Evolutionary conservation across 2,113 vertebrate species (phyloP).

Genomic region (Donacobius atricapilla): DNA sequence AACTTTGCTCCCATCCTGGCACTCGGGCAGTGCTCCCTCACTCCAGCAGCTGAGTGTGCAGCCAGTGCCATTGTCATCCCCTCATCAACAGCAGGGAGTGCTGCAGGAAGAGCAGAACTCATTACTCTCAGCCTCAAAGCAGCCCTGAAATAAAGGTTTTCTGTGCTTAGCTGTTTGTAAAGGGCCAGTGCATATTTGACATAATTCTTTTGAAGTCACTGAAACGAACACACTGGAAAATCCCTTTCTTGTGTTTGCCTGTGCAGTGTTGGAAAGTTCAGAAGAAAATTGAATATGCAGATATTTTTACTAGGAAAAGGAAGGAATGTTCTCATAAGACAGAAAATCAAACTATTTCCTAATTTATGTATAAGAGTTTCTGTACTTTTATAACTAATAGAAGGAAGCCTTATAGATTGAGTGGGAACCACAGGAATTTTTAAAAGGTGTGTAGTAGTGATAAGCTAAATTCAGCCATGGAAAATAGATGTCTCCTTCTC

Average conservation of each 20-base stretch:
- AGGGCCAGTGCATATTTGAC: neutral
- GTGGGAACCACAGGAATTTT: neutral
- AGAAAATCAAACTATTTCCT: neutral
- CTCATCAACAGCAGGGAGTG: neutral
- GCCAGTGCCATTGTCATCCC: neutral
- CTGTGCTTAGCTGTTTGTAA: neutral
- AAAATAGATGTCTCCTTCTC: neutral
- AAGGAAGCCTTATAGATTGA: neutral
- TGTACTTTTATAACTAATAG: neutral
- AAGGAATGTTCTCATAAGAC: neutral
- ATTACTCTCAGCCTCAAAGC: neutral
- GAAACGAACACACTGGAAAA: constrained; percentile 11
- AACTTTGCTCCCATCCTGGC: neutral
- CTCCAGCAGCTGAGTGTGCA: neutral
- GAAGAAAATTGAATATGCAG: constrained; percentile 19
- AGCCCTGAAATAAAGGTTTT: neutral
- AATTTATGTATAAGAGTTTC: neutral
- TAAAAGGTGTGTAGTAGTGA: neutral
- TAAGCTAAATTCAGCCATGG: neutral
- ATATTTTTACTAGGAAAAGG: neutral
- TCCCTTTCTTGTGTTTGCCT: neutral
- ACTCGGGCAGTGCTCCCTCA: too few relatives aligned
- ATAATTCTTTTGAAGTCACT: neutral
- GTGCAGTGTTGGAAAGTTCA: neutral
- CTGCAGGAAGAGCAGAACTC: neutral